Conservation (phyloP, 2,797 vertebrate genomes). For the Microctenopoma steveboyesi region DNA sequence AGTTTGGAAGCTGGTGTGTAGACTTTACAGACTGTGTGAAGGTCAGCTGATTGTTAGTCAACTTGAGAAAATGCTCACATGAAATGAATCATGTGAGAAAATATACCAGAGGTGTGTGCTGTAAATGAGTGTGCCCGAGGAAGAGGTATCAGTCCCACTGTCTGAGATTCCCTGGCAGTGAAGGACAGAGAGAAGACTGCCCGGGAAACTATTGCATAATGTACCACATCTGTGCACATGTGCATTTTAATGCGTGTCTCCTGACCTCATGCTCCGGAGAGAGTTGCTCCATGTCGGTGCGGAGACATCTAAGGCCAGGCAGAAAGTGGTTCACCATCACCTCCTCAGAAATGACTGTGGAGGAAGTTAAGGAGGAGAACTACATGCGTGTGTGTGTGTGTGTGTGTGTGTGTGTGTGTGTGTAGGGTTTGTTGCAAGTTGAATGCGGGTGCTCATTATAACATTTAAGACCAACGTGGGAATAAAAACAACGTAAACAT, state of each 20-base stretch:
- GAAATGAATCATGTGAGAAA: conserved; percentile 62
- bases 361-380: conserved; percentile 57
- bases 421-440: neutral
- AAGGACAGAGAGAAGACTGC: neutral
- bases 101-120: conserved; percentile 35
- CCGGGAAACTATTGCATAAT: neutral
- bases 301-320: conserved; percentile 95
- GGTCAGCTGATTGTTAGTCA: conserved; percentile 79
- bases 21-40: conserved; percentile 34
- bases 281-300: conserved; percentile 96
- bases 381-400: too few species aligned
- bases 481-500: neutral
- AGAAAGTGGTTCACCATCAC: conserved; percentile 99
- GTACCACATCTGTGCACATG: neutral
- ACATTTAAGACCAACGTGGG: neutral
- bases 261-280: conserved; percentile 98
- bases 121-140: conserved; percentile 48
- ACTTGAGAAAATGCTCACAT: conserved; percentile 65
- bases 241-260: neutral
- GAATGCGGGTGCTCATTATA: neutral
- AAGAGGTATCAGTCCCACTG: conserved; percentile 41
- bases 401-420: too few species aligned
- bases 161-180: neutral
- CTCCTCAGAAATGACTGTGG: conserved; percentile 96
- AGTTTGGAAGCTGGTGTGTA: conserved; percentile 10